Evolutionary conservation across 2,797 vertebrate species (phyloP), one percentile per base, ranked within the genome.

Genomic region (Pantherophis vulpinus): DNA sequence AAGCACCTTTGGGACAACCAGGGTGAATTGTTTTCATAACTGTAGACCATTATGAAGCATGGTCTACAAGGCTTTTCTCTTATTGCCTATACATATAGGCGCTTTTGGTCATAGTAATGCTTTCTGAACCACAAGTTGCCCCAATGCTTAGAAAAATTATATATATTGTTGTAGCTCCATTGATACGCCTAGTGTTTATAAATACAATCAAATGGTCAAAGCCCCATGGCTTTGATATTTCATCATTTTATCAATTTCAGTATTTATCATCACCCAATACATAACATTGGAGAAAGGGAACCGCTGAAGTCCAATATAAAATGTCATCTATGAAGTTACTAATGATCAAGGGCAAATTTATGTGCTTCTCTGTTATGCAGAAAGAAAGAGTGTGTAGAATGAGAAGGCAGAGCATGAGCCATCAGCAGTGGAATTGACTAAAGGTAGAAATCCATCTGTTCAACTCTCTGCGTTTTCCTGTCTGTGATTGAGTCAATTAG

Each of bases 361-460:
- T 37, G n/a, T 63, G 51, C 88, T 66, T 92, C 89, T 94, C 87
- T 93, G 94, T 2, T 60, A 93, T 16, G 47, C 86, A 3, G 54
- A 54, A n/a, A 37, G 89, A 2, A 51, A 87, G 74, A 29, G 63
- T 5, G 14, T 5, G 9, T 13, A 63, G 90, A 86, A 0, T 95
- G 97, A 96, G 95, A 98, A 98, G 97, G 98, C 98, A 97, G 97
- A 97, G 96, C 42, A 97, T 95, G 96, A 97, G 96, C 94, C 97
- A 96, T 95, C 96, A 97, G 29, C 97, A 97, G 97, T 97, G 96
- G 97, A 95, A 96, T 91, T 96, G 95, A 97, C 95, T 96, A 59
- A 70, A 79, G n/a, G 55, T 59, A 51, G 25, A 91, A 61, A 58
- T 42, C 25, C 27, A 83, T 58, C 42, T 91, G 89, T 56, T 70